Evolutionary conservation across 2,888 invertebrate genomes (phyloP).

Genomic region (Trichogramma dendrolimi): DNA sequence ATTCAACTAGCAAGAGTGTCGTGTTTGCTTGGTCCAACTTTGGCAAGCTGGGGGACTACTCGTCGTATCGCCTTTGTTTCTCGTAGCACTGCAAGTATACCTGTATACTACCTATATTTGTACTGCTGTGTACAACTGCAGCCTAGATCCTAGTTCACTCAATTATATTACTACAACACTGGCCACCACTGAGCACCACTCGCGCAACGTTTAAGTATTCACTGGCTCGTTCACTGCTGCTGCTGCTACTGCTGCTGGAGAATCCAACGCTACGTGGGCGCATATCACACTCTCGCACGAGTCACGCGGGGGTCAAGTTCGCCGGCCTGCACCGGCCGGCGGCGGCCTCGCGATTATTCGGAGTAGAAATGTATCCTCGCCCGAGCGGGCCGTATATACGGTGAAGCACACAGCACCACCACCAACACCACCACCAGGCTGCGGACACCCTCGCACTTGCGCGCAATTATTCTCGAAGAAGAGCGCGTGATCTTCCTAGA

Average conservation of each 20-base stretch:
- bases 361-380: slow-evolving; percentile 19
- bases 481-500: slow-evolving; percentile 7
- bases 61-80: too few species aligned
- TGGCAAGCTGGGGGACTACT: too few species aligned
- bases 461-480: neutral
- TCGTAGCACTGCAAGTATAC: too few species aligned
- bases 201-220: too few species aligned
- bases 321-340: slow-evolving; percentile 51
- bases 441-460: slow-evolving; percentile 29
- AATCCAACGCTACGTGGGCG: neutral
- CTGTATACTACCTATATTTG: neutral
- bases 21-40: too few species aligned
- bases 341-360: slow-evolving; percentile 45
- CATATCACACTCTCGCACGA: slow-evolving; percentile 2
- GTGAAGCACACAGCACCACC: too few species aligned
- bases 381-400: slow-evolving; percentile 29
- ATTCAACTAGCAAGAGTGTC: neutral
- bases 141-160: too few species aligned
- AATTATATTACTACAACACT: too few species aligned
- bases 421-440: slow-evolving; percentile 28
- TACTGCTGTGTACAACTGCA: neutral
- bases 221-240: too few species aligned
- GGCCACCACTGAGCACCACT: neutral
- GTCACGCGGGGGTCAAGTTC: slow-evolving; percentile 36
- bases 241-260: too few species aligned